Evolutionary conservation across 92 coral and sea anemone species (phyloP).

Genomic region (Pocillopora grandis): DNA sequence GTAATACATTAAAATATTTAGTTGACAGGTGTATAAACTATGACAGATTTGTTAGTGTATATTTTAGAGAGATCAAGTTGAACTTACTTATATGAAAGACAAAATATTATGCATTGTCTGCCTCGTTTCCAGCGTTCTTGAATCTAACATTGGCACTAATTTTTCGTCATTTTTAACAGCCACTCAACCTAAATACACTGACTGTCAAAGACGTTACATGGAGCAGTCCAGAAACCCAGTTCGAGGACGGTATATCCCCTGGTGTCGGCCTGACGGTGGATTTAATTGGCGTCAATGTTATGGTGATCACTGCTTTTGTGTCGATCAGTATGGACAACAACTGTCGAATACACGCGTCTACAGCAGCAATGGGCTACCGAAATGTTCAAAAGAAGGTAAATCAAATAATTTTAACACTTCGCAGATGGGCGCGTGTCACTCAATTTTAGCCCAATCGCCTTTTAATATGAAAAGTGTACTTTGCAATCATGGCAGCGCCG

Average conservation of each 20-base stretch:
- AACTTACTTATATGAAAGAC: too few relatives aligned
- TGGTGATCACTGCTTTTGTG: conserved; percentile 79
- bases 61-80: too few relatives aligned
- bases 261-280: conserved; percentile 77
- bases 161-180: neutral
- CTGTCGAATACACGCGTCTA: conserved; percentile 50
- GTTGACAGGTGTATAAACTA: too few relatives aligned
- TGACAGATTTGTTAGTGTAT: too few relatives aligned
- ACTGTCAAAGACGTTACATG: conserved; percentile 49
- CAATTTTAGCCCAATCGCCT: neutral
- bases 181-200: conserved; percentile 39
- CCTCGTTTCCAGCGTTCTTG: too few relatives aligned
- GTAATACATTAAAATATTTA: neutral
- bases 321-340: conserved; percentile 56
- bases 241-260: conserved; percentile 68
- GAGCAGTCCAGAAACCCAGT: conserved; percentile 59
- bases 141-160: too few relatives aligned
- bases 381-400: conserved; percentile 63
- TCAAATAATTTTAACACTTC: neutral
- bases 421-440: neutral
- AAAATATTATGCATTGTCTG: too few relatives aligned
- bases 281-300: conserved; percentile 75
- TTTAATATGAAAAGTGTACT: too few relatives aligned
- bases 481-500: too few relatives aligned
- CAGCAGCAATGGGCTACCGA: conserved; percentile 65